Base-by-base conservation (phyloP, 2,113 vertebrate genomes). In the Jaculus jaculus region DNA sequence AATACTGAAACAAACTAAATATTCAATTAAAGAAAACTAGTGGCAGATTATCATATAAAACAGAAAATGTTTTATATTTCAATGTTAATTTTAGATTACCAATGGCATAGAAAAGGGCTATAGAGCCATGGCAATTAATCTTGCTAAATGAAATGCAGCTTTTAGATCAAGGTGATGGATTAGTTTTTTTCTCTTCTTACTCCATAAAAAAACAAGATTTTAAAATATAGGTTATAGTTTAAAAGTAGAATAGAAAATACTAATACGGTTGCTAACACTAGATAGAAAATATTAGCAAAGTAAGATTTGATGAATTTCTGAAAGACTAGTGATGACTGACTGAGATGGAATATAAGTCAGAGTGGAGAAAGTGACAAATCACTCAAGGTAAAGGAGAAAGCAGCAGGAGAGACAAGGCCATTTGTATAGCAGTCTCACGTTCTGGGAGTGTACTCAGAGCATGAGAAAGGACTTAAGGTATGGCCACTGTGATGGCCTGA, bases 121-220 rank as follows among this genome's bases (percentile, higher is more conserved):
- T 34, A 13, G 7, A 63, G 24, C 13, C 61, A 42, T 13, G 30
- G 54, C 12, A 89, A 83, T 75, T 73, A 28, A 66, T 74, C 71
- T 69, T 30, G n/a, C 42, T 58, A 88, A 81, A 42, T 68, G 26
- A 89, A 92, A 87, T 61, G 42, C 0, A 42, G 3, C 1, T 89
- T 88, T 95, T 61, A 88, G 34, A 47, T 93, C 34, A 90, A 90
- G 58, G 15, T 51, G 12, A 54, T 18, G 84, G 5, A 69, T n/a
- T 32, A 88, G 69, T 47, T 75, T 84, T 84, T 86, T 28, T 16
- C 24, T 69, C 5, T 28, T 13, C 30, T 84, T 9, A 23, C 9
- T 69, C 51, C 7, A 32, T 65, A 60, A 39, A 81, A 37, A 39
- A 34, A 69, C 3, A 32, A 71, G 42, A 17, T 73, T 54, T 4